Base-by-base conservation (phyloP, 2,888 invertebrate genomes). In the Polyommatus iphigenia region DNA sequence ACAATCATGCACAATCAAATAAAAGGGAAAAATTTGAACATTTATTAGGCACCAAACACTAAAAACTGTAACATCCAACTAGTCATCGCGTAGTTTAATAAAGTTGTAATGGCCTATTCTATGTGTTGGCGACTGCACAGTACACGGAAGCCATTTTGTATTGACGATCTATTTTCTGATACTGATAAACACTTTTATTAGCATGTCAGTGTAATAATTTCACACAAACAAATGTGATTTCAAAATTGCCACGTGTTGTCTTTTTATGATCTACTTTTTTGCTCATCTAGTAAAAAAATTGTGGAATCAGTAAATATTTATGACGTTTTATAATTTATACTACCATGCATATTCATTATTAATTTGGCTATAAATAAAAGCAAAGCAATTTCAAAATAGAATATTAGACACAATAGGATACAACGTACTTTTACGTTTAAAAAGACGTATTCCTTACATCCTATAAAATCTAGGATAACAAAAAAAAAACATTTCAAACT, bases 61-160 rank as follows among this genome's bases (percentile, higher is more conserved):
- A 86, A 87, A 84, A 87, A 84, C 83, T 84, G 83, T 84, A 87
- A 87, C 88, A 90, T 79, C 80, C 83, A 85, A 88, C 87, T 87
- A 85, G 86, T 86, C 87, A 81, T 79, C 86, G 83, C 85, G 91
- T 89, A 88, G 87, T 83, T 81, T 80, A 78, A 81, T 81, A 79
- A 78, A 79, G 77, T 76, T 76, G 50, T 76, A 76, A 76, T 71
- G 57, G 15, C 41, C 76, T 41, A 79, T 78, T 77, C 15, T 71
- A 62, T 77, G 72, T 78, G 32, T 46, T 76, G 50, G 29, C 41
- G 76, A 46, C 32, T 71, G 32, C n/a, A 18, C 71, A 50, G 32
- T 59, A 20, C 29, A 20, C 67, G 32, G 62, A 54, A 50, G 20
- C 7, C 54, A 71, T 50, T 71, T 79, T 79, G 76, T 77, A 78